Evolutionary conservation across 1,140 invertebrate species (phyloP).

Genomic region (Drosophila chauvacae): DNA sequence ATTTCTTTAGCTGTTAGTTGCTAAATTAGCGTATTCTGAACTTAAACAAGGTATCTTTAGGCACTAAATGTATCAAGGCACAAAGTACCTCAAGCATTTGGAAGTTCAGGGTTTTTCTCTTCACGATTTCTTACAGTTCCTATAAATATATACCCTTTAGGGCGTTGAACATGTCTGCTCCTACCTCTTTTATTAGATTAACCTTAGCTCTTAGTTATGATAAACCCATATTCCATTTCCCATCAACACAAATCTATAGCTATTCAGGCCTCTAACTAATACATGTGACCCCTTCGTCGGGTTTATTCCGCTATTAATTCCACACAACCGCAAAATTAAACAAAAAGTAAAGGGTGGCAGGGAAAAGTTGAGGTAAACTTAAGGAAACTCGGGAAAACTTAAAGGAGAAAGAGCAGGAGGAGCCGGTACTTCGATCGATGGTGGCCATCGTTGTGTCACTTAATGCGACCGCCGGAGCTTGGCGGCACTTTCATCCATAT

Average conservation of each 20-base stretch:
- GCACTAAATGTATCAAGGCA: no score
- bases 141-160: neutral
- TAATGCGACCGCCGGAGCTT: conserved; percentile 14
- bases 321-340: neutral
- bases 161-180: no score
- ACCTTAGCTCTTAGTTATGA: neutral
- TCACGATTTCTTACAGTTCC: neutral
- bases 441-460: conserved; percentile 16
- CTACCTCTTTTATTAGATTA: neutral
- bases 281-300: neutral
- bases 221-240: neutral
- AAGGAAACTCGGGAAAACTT: conserved; percentile 8
- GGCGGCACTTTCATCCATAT: conserved; percentile 33
- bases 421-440: neutral
- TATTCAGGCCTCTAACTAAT: neutral
- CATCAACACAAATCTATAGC: neutral
- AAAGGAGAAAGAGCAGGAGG: neutral
- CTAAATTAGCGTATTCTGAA: no score
- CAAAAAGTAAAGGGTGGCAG: neutral
- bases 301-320: conserved; percentile 1
- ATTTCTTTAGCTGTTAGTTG: no score
- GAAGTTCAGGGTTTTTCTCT: no score
- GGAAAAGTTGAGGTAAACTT: conserved; percentile 2
- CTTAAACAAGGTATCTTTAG: no score
- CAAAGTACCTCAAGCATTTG: no score